These are phyloP conservation scores for Phalera bucephala DNA, from an alignment of 2,888 invertebrate genomes.

Conservation along the genomic window DNA sequence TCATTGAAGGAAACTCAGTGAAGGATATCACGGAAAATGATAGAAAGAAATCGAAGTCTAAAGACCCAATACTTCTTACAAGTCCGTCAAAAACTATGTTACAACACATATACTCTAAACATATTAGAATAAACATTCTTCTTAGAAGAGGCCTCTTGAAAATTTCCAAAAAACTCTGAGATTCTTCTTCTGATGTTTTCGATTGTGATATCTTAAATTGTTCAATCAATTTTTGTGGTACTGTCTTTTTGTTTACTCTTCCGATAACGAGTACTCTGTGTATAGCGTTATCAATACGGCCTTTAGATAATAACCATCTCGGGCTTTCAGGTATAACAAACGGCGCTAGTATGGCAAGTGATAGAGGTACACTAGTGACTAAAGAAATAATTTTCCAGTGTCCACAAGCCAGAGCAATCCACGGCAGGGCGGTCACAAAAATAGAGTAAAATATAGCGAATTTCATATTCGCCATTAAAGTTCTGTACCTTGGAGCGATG, in stretches of 20 bases:
- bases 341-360: conserved; percentile 44
- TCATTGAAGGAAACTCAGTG: no score
- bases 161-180: no score
- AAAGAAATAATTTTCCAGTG: conserved; percentile 57
- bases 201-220: no score
- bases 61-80: no score
- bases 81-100: no score
- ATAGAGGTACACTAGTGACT: conserved; percentile 54
- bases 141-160: no score
- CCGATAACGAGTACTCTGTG: conserved; percentile 48
- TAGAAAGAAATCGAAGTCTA: no score
- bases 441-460: conserved; percentile 54
- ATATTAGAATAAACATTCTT: no score
- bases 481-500: conserved; percentile 56
- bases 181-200: no score
- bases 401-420: conserved; percentile 51
- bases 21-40: no score
- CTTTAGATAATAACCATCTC: conserved; percentile 56
- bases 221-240: no score
- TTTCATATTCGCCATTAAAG: conserved; percentile 49
- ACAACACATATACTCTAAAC: no score
- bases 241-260: conserved; percentile 49
- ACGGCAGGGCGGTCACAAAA: conserved; percentile 46
- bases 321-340: conserved; percentile 58
- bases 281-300: conserved; percentile 52